Evolutionary conservation across 1,140 invertebrate genomes (phyloP).

Genomic region (Lordiphosa clarofinis): DNA sequence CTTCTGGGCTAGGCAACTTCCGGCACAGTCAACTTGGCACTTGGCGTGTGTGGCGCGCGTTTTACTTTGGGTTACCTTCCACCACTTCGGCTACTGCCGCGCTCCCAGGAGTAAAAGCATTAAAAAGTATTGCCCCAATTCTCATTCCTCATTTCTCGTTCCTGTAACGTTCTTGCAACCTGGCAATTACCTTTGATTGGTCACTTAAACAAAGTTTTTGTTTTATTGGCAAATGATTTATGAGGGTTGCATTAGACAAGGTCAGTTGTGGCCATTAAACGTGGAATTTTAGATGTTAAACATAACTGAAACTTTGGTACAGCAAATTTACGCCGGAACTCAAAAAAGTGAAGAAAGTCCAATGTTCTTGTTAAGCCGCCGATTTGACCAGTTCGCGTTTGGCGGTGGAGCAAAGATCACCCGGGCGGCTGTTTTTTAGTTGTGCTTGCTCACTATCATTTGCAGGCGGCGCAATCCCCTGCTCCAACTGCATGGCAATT

Average conservation of each 20-base stretch:
- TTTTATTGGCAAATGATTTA: constrained; percentile 67
- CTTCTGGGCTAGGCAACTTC: constrained; percentile 50
- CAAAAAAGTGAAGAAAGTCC: neutral
- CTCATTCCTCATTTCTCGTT: constrained; percentile 2
- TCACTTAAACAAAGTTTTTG: constrained; percentile 55
- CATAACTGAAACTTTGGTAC: constrained; percentile 20
- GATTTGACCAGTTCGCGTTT: neutral
- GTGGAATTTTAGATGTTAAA: constrained; percentile 9
- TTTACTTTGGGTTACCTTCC: constrained; percentile 27
- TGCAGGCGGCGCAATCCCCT: neutral
- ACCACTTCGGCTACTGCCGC: neutral
- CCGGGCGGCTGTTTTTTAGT: too few relatives aligned
- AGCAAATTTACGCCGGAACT: constrained; percentile 3
- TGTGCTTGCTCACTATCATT: neutral
- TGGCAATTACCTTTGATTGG: constrained; percentile 72
- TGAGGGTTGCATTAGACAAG: constrained; percentile 36
- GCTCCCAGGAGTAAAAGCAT: constrained; percentile 3
- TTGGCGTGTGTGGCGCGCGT: constrained; percentile 74
- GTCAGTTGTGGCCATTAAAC: constrained; percentile 22
- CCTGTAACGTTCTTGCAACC: constrained; percentile 15
- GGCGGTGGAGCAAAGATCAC: neutral
- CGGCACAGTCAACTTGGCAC: constrained; percentile 57
- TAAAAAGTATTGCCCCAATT: constrained; percentile 4
- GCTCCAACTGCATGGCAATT: constrained; percentile 31
- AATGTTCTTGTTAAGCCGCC: neutral